Base-by-base conservation (phyloP, 1,140 invertebrate species). In the Leptestheria dahalacensis region DNA sequence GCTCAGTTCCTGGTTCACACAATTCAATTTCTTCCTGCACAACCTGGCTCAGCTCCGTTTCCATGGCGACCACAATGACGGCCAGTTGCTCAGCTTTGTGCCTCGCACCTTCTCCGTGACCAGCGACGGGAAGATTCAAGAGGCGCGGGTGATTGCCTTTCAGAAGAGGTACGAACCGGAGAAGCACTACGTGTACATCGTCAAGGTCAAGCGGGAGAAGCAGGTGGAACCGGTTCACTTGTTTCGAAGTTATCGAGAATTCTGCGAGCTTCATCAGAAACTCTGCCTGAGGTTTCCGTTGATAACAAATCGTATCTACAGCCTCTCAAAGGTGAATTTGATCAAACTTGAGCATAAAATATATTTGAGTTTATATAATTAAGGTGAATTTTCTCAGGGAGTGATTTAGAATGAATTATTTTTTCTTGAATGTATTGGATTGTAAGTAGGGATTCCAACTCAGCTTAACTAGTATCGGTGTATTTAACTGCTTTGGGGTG, bases 11-110 rank as follows among this genome's bases (percentile, higher is more conserved):
- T 84, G 88, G 78, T 96, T 93, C 64, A 94, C 91, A 0, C 91
- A 95, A 62, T 88, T 97, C 64, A 97, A 98, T 74, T 98, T 98
- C 73, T 97, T 98, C 72, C 74, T 98, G 24, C 95, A 97, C 71
- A 98, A 96, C 72, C 73, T 99, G 64, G 93, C 91, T 2, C 96
- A 99, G 70, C 73, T 96, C 60, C 79, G 91, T 62, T 95, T 94
- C 64, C 84, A 85, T 33, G 84, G 83, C 2, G 88, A 91, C 58
- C 85, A 91, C 65, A 81, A 79, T 61, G 87, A 84, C 62, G 87
- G 83, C 12, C 82, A 88, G 64, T 72, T 94, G 11, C 74, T 97
- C 0, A 92, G 90, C 0, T 98, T 98, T 73, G 89, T 96, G 69
- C 91, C 93, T 1, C 83, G 90, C 65, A 86, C 85, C 55, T 97